phyloP scores from a whole-genome alignment of 2,797 vertebrate genomes.

The Periparus ater region DNA sequence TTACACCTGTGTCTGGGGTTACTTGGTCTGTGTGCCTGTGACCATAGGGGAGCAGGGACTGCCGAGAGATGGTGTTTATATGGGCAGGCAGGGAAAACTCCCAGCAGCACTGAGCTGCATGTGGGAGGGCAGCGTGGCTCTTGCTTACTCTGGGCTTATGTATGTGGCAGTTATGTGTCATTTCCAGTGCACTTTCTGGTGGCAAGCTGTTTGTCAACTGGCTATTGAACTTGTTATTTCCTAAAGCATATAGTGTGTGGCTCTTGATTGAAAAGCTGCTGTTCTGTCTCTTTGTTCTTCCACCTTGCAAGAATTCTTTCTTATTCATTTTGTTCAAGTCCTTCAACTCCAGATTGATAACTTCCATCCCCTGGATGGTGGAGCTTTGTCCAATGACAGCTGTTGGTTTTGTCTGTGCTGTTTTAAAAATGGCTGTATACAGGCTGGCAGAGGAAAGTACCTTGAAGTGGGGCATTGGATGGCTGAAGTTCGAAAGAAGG shows the following conservation, averaged over 20 bases:
- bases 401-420: conserved; percentile 33
- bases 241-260: background rate
- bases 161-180: background rate
- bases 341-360: conserved; percentile 62
- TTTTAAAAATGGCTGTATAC: conserved; percentile 61
- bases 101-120: background rate
- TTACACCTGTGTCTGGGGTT: background rate
- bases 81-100: background rate
- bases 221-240: conserved; percentile 59
- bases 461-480: conserved; percentile 20
- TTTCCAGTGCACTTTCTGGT: conserved; percentile 20
- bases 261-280: conserved; percentile 59
- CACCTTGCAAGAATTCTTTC: conserved; percentile 51
- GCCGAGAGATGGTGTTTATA: background rate
- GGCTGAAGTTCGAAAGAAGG: conserved; percentile 54
- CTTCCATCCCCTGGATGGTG: conserved; percentile 33
- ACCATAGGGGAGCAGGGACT: background rate
- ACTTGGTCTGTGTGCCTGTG: accelerated
- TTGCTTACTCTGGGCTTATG: background rate
- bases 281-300: conserved; percentile 56
- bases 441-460: background rate
- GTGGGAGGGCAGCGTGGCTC: background rate
- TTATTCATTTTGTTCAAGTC: conserved; percentile 67
- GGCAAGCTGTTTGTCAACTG: conserved; percentile 54
- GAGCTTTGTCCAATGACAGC: conserved; percentile 19